Evolutionary conservation across 2,797 vertebrate genomes (phyloP).

Genomic region (Chiloscyllium punctatum): DNA sequence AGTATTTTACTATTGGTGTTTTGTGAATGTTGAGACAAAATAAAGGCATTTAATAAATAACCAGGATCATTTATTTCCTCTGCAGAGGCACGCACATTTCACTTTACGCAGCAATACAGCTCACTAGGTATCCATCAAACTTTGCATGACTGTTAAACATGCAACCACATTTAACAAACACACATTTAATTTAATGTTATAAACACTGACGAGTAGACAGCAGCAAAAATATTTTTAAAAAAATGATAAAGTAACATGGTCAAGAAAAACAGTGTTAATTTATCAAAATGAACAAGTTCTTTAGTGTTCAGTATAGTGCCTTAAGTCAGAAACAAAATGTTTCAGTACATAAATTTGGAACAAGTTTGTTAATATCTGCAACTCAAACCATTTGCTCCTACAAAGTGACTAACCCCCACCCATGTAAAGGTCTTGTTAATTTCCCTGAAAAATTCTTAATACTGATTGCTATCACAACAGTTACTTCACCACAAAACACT

Average conservation of each 20-base stretch:
- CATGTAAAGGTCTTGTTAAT: slow-evolving; percentile 22
- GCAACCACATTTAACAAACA: slow-evolving; percentile 95
- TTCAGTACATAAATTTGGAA: slow-evolving; percentile 21
- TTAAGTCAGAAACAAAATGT: slow-evolving; percentile 25
- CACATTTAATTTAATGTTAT: slow-evolving; percentile 76
- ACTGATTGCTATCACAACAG: slow-evolving; percentile 86
- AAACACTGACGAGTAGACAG: slow-evolving; percentile 73
- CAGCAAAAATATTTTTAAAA: slow-evolving; percentile 56
- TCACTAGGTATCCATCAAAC: slow-evolving; percentile 22
- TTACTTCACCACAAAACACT: slow-evolving; percentile 94
- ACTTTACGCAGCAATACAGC: neutral
- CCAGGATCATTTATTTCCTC: slow-evolving; percentile 32
- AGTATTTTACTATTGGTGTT: neutral
- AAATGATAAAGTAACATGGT: neutral
- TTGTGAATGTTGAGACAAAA: neutral
- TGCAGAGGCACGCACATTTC: neutral
- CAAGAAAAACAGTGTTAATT: neutral
- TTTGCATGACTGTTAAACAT: slow-evolving; percentile 60
- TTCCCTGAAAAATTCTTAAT: slow-evolving; percentile 53
- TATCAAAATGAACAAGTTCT: neutral
- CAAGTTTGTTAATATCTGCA: neutral
- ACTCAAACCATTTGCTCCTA: slow-evolving; percentile 12
- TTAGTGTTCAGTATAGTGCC: neutral
- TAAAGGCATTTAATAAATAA: slow-evolving; percentile 31
- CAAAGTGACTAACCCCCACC: slow-evolving; percentile 6